Conservation (phyloP, 2,113 vertebrate species). For the Jacana jacana region DNA sequence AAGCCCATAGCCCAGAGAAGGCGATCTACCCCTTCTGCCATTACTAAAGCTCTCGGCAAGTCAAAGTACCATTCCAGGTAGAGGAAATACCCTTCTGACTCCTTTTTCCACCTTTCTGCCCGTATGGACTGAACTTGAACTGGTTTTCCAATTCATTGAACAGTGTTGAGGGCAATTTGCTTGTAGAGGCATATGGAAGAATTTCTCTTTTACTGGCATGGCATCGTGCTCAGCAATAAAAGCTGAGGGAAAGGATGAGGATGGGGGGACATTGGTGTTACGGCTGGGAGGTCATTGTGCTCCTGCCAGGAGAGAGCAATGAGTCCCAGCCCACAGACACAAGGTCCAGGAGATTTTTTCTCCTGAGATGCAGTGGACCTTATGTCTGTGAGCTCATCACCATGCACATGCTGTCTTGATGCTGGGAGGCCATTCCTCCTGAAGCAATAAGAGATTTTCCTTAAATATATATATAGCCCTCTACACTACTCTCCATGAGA, state of each 20-base stretch:
- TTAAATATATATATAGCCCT: not conserved
- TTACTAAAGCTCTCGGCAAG: slow-evolving; percentile 72
- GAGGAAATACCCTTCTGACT: not conserved
- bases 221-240: not conserved
- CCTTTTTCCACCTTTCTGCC: slow-evolving; percentile 9
- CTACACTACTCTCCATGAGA: too few relatives aligned
- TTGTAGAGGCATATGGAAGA: not conserved
- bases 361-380: not conserved
- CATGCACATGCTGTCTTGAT: too few relatives aligned
- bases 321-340: too few relatives aligned
- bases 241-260: not conserved
- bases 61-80: slow-evolving; percentile 70
- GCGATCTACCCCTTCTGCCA: slow-evolving; percentile 67
- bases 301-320: not conserved
- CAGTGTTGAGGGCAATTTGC: not conserved
- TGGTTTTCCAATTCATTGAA: not conserved
- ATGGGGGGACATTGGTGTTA: not conserved
- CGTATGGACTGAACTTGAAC: not conserved
- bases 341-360: not conserved
- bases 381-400: not conserved
- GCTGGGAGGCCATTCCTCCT: not conserved
- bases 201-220: not conserved
- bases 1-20: slow-evolving; percentile 70
- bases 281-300: not conserved
- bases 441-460: not conserved